Percentiles rank a stretch among this genome's conserved stretches.
phyloP scores from a whole-genome alignment of 2,888 invertebrate species.

The Ochropleura plecta region DNA sequence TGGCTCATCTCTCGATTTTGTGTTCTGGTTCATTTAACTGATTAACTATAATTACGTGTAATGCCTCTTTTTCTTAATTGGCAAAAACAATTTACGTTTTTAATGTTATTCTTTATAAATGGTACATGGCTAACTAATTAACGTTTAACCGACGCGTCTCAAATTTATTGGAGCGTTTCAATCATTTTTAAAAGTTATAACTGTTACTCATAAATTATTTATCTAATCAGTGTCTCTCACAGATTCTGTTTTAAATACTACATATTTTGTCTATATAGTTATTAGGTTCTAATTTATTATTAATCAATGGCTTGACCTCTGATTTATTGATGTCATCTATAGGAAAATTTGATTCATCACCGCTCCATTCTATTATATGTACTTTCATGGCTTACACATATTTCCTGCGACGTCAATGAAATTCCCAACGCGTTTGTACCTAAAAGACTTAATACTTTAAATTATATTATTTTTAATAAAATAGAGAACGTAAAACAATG shows the following conservation, averaged over 20 bases:
- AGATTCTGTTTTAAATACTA: constrained; percentile 19
- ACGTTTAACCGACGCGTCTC: constrained; percentile 28
- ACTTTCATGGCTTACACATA: neutral
- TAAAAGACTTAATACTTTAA: neutral
- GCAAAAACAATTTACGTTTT: constrained; percentile 12
- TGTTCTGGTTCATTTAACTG: constrained; percentile 25
- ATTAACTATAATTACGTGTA: constrained; percentile 27
- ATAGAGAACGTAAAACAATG: neutral
- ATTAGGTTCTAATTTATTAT: neutral
- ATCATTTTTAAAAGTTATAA: constrained; percentile 49
- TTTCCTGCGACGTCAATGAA: neutral
- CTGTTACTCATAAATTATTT: constrained; percentile 47
- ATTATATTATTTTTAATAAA: neutral
- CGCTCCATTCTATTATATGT: neutral
- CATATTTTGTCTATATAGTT: constrained; percentile 16
- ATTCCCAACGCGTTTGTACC: neutral
- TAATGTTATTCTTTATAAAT: constrained; percentile 25
- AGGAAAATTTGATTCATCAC: neutral
- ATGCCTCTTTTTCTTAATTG: constrained; percentile 31
- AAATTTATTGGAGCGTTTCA: constrained; percentile 52
- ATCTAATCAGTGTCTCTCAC: constrained; percentile 38
- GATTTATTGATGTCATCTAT: neutral
- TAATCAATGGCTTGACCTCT: neutral
- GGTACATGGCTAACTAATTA: constrained; percentile 55
- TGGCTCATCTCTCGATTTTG: neutral